Evolutionary conservation across 2,888 invertebrate genomes (phyloP), one percentile per base, ranked within the genome.

Genomic region (Eucera pruinosa): DNA sequence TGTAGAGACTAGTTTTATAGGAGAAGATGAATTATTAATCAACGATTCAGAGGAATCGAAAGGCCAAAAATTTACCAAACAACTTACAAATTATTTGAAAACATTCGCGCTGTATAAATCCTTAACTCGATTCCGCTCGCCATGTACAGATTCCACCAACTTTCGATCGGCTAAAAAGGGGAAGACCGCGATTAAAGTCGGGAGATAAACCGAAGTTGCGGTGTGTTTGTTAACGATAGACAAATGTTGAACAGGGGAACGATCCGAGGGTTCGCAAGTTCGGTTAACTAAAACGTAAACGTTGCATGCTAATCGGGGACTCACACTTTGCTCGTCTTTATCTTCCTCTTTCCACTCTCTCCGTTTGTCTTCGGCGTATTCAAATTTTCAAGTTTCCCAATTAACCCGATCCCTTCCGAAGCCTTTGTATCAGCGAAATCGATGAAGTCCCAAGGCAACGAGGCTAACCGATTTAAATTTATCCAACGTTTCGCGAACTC

Each of bases 341-440:
- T 61, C 50, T n/a, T 20, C n/a, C 80, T 57, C 73, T 57, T 64
- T 57, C 18, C 67, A 43, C 47, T 65, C 45, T 9, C 47, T 55
- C 43, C 87, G 84, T 87, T 89, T 89, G 85, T 86, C 82, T 87
- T 82, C 68, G 85, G 85, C 80, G 84, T 87, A 86, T 89, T 89
- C 87, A 84, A 86, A 88, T 89, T 80, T 84, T 87, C 87, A 87
- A 89, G 86, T 90, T 89, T 89, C 86, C 81, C 88, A 88, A 89
- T 90, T 89, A 89, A 89, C 87, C 86, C 83, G 84, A 86, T 88
- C 84, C 81, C 69, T 9, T 48, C 72, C 43, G 52, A 18, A 55
- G 71, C 72, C 84, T 72, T 71, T 70, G 75, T 85, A 76, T 81
- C 79, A 47, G 43, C 58, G 75, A 69, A 76, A 84, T 85, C 81